Base-by-base conservation (phyloP, 2,888 invertebrate species). In the Gasteruption jaculator region DNA sequence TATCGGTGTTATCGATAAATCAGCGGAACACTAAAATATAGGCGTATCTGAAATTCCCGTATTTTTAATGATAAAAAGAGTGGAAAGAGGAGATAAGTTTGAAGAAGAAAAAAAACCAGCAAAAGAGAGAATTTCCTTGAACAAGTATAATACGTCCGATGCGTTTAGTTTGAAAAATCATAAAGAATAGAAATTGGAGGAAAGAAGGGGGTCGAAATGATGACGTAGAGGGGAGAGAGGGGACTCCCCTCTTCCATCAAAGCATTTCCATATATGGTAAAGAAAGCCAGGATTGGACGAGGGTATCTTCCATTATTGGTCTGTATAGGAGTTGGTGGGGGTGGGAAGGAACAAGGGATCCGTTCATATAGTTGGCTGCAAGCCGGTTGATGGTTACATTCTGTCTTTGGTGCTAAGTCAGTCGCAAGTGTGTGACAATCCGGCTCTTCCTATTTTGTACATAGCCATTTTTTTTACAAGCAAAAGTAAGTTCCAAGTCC, bases 191-290 rank as follows among this genome's bases (percentile, higher is more conserved):
- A n/a, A n/a, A n/a, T n/a, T 26, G 16, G 16, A 26, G 16, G 21
- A 27, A 7, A 6, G 25, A 27, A 5, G 30, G 26, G 16, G 35
- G 53, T 53, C 50, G 38, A 47, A 34, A 50, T 54, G 55, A 51
- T 74, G 74, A 71, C 72, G 71, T 60, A 19, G 53, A 54, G 53
- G 46, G 50, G 40, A 50, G 58, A 61, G 60, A 75, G 74, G 69
- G 73, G 71, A 63, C 76, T 75, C 78, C 63, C 58, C 60, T 54
- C 53, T 52, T 75, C 74, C 77, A 74, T 78, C 40, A 78, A 76
- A 77, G 72, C 74, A 78, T 78, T 79, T 77, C 85, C 85, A 80
- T 85, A 85, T 85, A 85, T 82, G 85, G 85, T 82, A 79, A 84
- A 82, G 80, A 79, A 76, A 74, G 68, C 74, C 73, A 73, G 77